phyloP scores from a whole-genome alignment of 1,140 invertebrate species.

The Leptinotarsa undecemlineata region DNA sequence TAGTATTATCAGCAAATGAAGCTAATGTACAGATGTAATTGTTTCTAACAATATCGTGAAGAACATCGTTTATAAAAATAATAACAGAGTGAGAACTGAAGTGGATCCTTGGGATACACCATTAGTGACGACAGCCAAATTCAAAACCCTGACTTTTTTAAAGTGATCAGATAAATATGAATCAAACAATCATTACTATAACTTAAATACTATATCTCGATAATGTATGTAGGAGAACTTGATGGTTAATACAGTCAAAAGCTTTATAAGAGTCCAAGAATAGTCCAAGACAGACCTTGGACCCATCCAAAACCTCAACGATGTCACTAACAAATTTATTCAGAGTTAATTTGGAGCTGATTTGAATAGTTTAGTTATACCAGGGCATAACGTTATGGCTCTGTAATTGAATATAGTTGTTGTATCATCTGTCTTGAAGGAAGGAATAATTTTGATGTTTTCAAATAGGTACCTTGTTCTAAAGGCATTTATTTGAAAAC shows the following conservation, averaged over 20 bases:
- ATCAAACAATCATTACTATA: background rate
- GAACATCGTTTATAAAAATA: too few relatives aligned
- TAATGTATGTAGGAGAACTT: background rate
- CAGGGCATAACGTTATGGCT: background rate
- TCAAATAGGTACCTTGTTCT: too few relatives aligned
- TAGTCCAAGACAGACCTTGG: background rate
- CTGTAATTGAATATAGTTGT: background rate
- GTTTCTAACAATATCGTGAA: too few relatives aligned
- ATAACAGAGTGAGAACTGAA: too few relatives aligned
- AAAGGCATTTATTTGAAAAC: too few relatives aligned
- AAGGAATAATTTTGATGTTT: too few relatives aligned
- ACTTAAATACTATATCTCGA: background rate
- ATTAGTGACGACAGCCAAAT: background rate
- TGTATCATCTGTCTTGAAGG: background rate
- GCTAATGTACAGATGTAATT: too few relatives aligned
- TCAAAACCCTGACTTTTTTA: background rate
- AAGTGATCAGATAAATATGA: background rate
- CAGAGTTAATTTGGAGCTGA: too few relatives aligned
- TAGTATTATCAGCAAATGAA: too few relatives aligned
- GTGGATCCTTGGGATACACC: too few relatives aligned
- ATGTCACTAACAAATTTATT: too few relatives aligned
- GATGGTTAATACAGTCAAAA: background rate
- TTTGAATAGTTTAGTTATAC: too few relatives aligned
- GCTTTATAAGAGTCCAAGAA: background rate
- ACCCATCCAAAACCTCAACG: background rate